Percentiles rank a stretch among this genome's conserved stretches.
These are phyloP conservation scores for Drosophila pachea DNA, from an alignment of 1,140 invertebrate genomes.

Conservation along the genomic window DNA sequence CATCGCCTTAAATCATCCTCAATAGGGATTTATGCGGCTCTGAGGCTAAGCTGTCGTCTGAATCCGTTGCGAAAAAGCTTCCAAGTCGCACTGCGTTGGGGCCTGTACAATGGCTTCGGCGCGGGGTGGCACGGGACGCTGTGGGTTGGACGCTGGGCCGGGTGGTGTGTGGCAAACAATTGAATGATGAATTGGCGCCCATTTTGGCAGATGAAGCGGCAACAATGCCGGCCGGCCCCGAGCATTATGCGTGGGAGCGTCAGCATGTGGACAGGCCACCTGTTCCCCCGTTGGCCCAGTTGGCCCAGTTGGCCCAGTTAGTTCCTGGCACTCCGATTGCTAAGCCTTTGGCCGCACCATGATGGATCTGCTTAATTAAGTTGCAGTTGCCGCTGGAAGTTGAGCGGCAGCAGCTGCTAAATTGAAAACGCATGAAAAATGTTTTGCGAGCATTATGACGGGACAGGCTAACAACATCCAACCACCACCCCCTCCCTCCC, in stretches of 20 bases:
- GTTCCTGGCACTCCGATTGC: background rate
- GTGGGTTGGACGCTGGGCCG: too few relatives aligned
- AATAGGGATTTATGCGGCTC: conserved; percentile 27
- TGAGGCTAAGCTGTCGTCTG: conserved; percentile 10
- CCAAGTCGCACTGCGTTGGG: conserved; percentile 4
- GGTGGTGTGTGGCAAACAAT: conserved; percentile 20
- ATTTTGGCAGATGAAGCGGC: conserved; percentile 38
- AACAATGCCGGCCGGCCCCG: conserved; percentile 35
- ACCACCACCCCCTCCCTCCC: too few relatives aligned
- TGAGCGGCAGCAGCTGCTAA: conserved; percentile 9
- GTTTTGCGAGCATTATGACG: background rate
- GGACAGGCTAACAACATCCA: background rate
- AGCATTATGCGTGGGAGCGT: conserved; percentile 32
- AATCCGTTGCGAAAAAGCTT: conserved; percentile 26
- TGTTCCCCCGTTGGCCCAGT: background rate
- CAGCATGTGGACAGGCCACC: conserved; percentile 36
- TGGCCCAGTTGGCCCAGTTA: background rate
- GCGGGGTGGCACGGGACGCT: background rate
- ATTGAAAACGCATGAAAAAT: conserved; percentile 33
- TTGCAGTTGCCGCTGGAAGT: conserved; percentile 27
- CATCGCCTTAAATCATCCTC: conserved; percentile 26
- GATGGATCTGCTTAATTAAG: conserved; percentile 70
- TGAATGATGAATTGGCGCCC: conserved; percentile 41
- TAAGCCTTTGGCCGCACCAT: conserved; percentile 40
- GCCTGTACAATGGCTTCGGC: background rate